Conservation (phyloP, 2,113 vertebrate genomes). For the Aspiorhynchus laticeps region DNA sequence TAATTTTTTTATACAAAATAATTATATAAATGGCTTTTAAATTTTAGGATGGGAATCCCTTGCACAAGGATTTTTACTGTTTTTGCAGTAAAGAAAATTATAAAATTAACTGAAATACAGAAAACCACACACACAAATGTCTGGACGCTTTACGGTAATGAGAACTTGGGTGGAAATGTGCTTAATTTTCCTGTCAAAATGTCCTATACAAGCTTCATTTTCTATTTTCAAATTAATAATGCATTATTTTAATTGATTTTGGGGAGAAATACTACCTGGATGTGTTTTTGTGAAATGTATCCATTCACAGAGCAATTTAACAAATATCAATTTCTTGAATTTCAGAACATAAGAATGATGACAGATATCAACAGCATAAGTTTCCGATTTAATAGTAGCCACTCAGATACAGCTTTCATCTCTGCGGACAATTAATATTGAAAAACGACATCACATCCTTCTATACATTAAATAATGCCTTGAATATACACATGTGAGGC, state of each 20-base stretch:
- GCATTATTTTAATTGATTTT: neutral
- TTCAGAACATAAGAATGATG: neutral
- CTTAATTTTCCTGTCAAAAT: neutral
- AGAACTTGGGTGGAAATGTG: neutral
- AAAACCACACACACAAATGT: neutral
- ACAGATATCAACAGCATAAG: conserved; percentile 21
- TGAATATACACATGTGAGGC: conserved; percentile 57
- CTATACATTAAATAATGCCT: conserved; percentile 72
- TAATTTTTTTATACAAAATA: too few relatives aligned
- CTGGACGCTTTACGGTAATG: neutral
- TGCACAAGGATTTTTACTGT: neutral
- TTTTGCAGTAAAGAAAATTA: neutral
- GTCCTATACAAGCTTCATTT: neutral
- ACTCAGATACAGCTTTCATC: conserved; percentile 64
- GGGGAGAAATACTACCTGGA: neutral
- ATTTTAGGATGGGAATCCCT: neutral
- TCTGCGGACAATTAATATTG: conserved; percentile 35
- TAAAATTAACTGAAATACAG: neutral
- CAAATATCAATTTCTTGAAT: neutral
- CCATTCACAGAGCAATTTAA: neutral
- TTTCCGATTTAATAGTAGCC: conserved; percentile 65
- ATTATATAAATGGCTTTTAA: neutral
- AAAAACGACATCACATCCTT: conserved; percentile 34
- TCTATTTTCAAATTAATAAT: neutral
- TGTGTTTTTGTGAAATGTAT: neutral